Evolutionary conservation across 2,113 vertebrate genomes (phyloP), one percentile per base, ranked within the genome.

Genomic region (Takifugu flavidus): DNA sequence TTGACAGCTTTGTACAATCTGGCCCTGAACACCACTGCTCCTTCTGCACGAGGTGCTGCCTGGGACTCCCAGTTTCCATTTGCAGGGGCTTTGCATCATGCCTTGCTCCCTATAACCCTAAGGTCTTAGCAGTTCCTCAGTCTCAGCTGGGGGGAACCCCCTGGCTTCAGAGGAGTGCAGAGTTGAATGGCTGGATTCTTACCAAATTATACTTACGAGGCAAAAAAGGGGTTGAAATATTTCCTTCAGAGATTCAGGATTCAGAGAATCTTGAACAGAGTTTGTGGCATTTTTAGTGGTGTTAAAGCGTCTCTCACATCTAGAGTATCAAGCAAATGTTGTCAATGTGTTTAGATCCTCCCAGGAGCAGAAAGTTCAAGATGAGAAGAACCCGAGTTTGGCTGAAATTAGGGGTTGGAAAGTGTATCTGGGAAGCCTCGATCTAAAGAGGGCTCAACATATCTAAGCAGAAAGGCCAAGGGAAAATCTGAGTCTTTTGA

Each of bases 401-500:
- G 54, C 63, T 72, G 51, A 77, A 82, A 79, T 82, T 61, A 71
- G 64, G 51, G 57, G 55, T 64, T 70, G 69, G 68, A 74, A 74
- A 82, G 74, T 70, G 55, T 75, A 82, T 82, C 70, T 63, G 65
- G 55, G 51, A 53, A 77, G 51, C 75, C 31, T 56, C 59, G 15
- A 81, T 83, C 80, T 74, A 71, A 78, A 73, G 71, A 70, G 71
- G 75, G 77, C 74, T 86, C 63, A 81, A 67, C 66, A 80, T 75
- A 82, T 80, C 79, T 79, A 63, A 82, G 79, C 66, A 70, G 57
- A 80, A 80, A 73, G 72, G 76, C 72, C 72, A 64, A 15, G 74
- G 82, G 81, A 67, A 67, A 80, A 83, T 84, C 70, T 70, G 66
- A 84, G 74, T 73, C 82, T 83, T 88, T 85, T 86, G 84, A 89